Conservation (phyloP, 1,140 invertebrate species). For the Pseudomyrmex cubaensis region DNA sequence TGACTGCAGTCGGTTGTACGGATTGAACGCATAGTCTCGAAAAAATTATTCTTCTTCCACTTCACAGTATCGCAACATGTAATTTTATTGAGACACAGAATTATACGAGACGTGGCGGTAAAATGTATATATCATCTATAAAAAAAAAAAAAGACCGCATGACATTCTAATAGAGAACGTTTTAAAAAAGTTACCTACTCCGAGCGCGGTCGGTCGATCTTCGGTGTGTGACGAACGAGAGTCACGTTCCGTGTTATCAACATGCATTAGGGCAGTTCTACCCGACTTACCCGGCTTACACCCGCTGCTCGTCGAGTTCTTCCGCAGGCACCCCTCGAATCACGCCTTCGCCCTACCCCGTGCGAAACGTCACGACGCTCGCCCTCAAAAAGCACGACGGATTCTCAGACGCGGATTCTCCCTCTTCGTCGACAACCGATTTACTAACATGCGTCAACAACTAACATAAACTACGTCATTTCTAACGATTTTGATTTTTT, state of each 20-base stretch:
- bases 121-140: too few relatives aligned
- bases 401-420: conserved; percentile 50
- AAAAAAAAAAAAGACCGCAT: too few relatives aligned
- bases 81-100: background rate
- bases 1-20: conserved; percentile 17
- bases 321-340: conserved; percentile 59
- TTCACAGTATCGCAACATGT: background rate
- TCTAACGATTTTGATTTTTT: background rate
- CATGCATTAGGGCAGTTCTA: conserved; percentile 73
- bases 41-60: conserved; percentile 47
- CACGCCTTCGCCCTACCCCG: conserved; percentile 57
- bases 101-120: background rate
- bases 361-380: conserved; percentile 43
- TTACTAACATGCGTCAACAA: conserved; percentile 51
- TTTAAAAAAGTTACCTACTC: conserved; percentile 19
- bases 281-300: conserved; percentile 73
- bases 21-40: conserved; percentile 1
- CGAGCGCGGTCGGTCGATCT: conserved; percentile 57
- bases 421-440: conserved; percentile 49
- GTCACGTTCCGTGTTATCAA: conserved; percentile 69
- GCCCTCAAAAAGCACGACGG: conserved; percentile 50
- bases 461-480: conserved; percentile 17
- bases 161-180: too few relatives aligned
- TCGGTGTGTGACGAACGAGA: conserved; percentile 70
- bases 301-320: conserved; percentile 61